These are phyloP conservation scores for Callimorpha dominula DNA, from an alignment of 2,888 invertebrate genomes.

Conservation along the genomic window DNA sequence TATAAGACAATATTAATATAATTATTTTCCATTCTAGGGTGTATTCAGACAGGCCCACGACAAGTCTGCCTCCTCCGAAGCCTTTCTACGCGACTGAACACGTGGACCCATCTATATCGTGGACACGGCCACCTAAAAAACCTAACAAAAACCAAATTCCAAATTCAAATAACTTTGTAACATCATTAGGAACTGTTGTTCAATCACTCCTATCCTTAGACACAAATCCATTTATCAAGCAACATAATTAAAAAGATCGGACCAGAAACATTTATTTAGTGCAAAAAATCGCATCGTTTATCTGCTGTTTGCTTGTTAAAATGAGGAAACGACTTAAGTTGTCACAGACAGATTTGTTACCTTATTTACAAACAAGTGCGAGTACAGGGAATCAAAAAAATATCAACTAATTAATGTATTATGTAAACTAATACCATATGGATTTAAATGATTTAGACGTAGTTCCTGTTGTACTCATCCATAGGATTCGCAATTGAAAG, in stretches of 20 bases:
- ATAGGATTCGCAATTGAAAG: neutral
- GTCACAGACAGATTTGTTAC: neutral
- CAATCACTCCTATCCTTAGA: conserved; percentile 2
- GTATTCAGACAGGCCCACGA: conserved; percentile 42
- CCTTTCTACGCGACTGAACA: conserved; percentile 36
- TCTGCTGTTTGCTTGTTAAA: neutral
- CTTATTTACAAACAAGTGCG: neutral
- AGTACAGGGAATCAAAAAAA: neutral
- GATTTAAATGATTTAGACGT: neutral
- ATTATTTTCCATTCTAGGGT: conserved; percentile 53
- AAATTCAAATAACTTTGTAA: conserved; percentile 35
- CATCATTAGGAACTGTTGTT: conserved; percentile 32
- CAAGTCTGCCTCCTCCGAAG: conserved; percentile 32
- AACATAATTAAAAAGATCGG: neutral
- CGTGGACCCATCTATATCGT: conserved; percentile 70
- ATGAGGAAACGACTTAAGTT: neutral
- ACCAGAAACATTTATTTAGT: no score
- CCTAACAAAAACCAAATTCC: conserved; percentile 59
- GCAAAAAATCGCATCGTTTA: neutral
- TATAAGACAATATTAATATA: neutral
- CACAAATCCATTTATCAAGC: neutral
- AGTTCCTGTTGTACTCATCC: neutral
- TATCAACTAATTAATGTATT: neutral
- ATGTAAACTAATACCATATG: neutral
- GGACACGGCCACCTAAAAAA: conserved; percentile 67